Base-by-base conservation (phyloP, 2,113 vertebrate genomes). In the Rhegmatorhina hoffmannsi region DNA sequence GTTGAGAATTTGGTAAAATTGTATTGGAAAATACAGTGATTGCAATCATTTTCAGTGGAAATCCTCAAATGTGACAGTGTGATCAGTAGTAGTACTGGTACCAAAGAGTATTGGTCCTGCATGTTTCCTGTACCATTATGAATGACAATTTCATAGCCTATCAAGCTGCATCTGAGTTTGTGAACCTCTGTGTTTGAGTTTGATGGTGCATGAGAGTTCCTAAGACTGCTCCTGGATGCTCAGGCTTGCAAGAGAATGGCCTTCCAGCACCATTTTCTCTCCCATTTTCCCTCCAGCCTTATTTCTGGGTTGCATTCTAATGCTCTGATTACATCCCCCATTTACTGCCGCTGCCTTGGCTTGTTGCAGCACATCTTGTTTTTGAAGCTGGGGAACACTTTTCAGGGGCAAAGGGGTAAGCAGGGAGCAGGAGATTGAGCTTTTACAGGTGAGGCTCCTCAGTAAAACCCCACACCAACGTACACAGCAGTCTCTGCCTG, bases 361-460 rank as follows among this genome's bases (percentile, higher is more conserved):
- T 60, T 73, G 25, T 68, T 81, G 53, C 40, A 72, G 40, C 31
- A 34, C 31, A 64, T n/a, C 62, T 93, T 60, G 58, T 3, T 82
- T 94, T 63, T 49, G 56, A 78, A 73, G 52, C 58, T 88, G 53
- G 53, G 46, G 38, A 78, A 59, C 63, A 49, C 17, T 82, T 95
- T 80, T 26, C 46, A 50, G 59, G 50, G 70, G 16, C 80, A 19
- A 9, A 56, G 36, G 49, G 28, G 25, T 66, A 46, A 77, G 11
- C 36, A 1, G 1, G 21, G 33, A 66, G 23, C 34, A 36, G 74
- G 31, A 76, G 49, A n/a, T 12, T 90, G 53, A 88, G 86, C 44
- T 86, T 78, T 75, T 80, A 80, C 67, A 93, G 68, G 69, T 68
- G 40, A 93, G 58, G 67, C 60, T 86, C 15, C 21, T 55, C 67